Evolutionary conservation across 2,888 invertebrate genomes (phyloP), one percentile per base, ranked within the genome.

Genomic region (Perizoma affinitatum): DNA sequence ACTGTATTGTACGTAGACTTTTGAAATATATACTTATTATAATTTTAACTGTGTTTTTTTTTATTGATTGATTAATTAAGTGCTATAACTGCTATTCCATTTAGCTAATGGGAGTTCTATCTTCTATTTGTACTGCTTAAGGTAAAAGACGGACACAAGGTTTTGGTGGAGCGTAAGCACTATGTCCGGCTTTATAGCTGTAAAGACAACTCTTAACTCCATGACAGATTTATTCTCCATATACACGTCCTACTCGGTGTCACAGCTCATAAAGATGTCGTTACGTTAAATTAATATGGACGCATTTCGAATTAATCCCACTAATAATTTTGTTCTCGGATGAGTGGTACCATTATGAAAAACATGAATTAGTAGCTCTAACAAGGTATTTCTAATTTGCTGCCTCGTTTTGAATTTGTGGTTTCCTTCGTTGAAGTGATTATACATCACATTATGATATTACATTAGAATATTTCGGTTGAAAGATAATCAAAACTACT

Each of bases 261-360:
- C 87, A 80, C 88, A 86, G 78, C 84, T 86, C 89, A 86, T 89
- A 90, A 90, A 89, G 78, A 88, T 83, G 87, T 90, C 90, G 73
- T 86, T 86, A 82, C 77, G 71, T 82, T 78, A 81, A 85, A 88
- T 88, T 87, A 84, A 87, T 87, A 86, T 82, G 76, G 78, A 71
- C 74, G 74, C 75, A 76, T 76, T 69, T 75, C 78, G 78, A 83
- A 87, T 86, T 86, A 83, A 85, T 84, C 80, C 69, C 57, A 72
- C 74, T 76, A 80, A 76, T 81, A 80, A 83, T 83, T 78, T 77
- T 75, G 72, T 75, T 77, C 69, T 71, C 61, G 62, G 66, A 61
- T 63, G 67, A 68, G 63, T 61, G 67, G 67, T 52, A 69, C 58
- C 63, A 66, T 64, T 70, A 68, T 67, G 64, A 69, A 67, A 69